These are phyloP conservation scores for Caerostris darwini DNA, from an alignment of 1,140 invertebrate genomes.

Conservation along the genomic window DNA sequence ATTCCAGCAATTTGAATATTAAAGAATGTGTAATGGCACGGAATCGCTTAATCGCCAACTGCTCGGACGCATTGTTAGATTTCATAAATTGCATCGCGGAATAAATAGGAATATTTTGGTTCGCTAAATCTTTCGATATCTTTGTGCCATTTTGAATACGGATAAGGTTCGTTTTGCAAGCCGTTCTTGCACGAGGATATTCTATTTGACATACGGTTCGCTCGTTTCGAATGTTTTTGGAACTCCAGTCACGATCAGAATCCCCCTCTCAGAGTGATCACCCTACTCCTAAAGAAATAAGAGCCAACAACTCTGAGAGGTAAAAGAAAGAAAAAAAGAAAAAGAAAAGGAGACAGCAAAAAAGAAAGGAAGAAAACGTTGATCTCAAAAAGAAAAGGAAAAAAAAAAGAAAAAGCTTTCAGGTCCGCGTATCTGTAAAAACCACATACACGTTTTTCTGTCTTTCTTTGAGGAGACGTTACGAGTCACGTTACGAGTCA, in stretches of 20 bases:
- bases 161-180: not conserved
- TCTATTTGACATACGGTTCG: conserved; percentile 20
- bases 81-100: not conserved
- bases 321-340: not conserved
- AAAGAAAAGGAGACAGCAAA: not conserved
- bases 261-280: conserved; percentile 19
- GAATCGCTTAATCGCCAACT: not conserved
- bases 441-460: conserved; percentile 30
- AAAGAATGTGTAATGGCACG: not conserved
- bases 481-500: conserved; percentile 48
- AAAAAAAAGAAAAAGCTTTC: conserved; percentile 28
- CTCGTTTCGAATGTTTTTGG: not conserved
- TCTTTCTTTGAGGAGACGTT: not conserved
- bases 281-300: conserved; percentile 16
- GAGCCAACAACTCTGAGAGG: not conserved
- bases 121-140: not conserved
- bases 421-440: conserved; percentile 29
- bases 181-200: not conserved
- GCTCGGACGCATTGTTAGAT: not conserved
- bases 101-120: not conserved
- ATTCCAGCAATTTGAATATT: not conserved
- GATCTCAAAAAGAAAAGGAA: not conserved
- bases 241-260: conserved; percentile 5
- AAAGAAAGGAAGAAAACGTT: not conserved
- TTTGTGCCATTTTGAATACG: not conserved